Base-by-base conservation (phyloP, 1,140 invertebrate species). In the Tenebrio molitor region DNA sequence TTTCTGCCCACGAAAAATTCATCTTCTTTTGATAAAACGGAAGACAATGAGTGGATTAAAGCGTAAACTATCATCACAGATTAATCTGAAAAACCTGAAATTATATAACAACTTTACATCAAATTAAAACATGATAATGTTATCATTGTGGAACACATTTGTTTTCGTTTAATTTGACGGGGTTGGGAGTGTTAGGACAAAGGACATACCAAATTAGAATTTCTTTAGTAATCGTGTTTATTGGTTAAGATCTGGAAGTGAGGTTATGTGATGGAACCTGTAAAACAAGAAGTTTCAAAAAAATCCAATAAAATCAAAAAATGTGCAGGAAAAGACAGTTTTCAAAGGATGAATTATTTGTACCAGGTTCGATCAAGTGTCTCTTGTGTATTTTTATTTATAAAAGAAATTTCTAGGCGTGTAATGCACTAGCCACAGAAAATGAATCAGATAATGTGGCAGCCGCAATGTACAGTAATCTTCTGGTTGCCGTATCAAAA, bases 291-390 rank as follows among this genome's bases (percentile, higher is more conserved):
- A 29, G 29, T 64, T 36, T 64, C 25, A 53, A 36, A 41, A 12
- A 75, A n/a, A n/a, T n/a, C 76, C 58, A 73, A 15, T 62, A 68
- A 71, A 34, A 74, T 44, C 2, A 76, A 75, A 67, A 76, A 77
- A 72, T 80, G 78, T 75, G 71, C 64, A 15, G 86, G 85, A 68
- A 85, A 86, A 72, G 87, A 88, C 79, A 81, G 82, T 10, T 85
- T 87, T 76, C 85, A 87, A 76, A 81, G 87, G 46, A 85, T 88
- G 66, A 88, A 88, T 76, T 88, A 84, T 78, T 77, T 88, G n/a
- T 87, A 86, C 77, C 87, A 87, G 77, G 86, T 86, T 80, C 71
- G 74, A 16, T 29, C 14, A 58, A 53, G 5, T 53, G 8, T 23
- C 17, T 71, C 10, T 74, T 21, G 17, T 15, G 66, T 70, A 71